Evolutionary conservation across 2,797 vertebrate species (phyloP).

Genomic region (Carduelis carduelis): DNA sequence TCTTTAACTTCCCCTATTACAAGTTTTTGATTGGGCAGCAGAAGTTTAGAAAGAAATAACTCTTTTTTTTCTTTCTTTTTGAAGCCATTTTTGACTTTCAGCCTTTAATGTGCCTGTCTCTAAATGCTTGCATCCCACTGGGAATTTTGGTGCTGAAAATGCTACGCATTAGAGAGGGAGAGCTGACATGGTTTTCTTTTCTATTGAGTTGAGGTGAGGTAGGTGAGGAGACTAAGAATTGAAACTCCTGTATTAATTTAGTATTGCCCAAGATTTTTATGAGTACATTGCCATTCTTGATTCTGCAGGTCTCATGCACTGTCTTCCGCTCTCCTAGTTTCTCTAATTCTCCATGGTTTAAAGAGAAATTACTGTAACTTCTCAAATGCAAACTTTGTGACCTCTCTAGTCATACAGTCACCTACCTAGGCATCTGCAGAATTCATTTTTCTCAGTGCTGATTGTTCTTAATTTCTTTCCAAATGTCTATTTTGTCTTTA

Average conservation of each 20-base stretch:
- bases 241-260: background rate
- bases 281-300: background rate
- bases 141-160: background rate
- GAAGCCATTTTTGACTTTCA: slow-evolving; percentile 42
- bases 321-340: background rate
- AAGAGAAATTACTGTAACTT: slow-evolving; percentile 21
- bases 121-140: background rate
- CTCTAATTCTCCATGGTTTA: background rate
- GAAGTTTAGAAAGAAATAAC: slow-evolving; percentile 48
- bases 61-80: background rate
- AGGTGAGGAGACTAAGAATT: background rate
- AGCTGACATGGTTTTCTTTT: background rate
- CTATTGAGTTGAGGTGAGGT: background rate
- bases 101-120: background rate
- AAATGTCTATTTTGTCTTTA: background rate
- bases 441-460: background rate
- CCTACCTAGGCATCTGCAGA: background rate
- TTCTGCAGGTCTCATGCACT: background rate
- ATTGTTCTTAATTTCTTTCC: background rate
- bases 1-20: slow-evolving; percentile 35
- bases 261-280: background rate
- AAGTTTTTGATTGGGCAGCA: slow-evolving; percentile 62
- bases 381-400: background rate
- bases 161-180: background rate
- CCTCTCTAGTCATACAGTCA: background rate